phyloP scores from a whole-genome alignment of 2,888 invertebrate species.

The Caenorhabditis macrosperma region DNA sequence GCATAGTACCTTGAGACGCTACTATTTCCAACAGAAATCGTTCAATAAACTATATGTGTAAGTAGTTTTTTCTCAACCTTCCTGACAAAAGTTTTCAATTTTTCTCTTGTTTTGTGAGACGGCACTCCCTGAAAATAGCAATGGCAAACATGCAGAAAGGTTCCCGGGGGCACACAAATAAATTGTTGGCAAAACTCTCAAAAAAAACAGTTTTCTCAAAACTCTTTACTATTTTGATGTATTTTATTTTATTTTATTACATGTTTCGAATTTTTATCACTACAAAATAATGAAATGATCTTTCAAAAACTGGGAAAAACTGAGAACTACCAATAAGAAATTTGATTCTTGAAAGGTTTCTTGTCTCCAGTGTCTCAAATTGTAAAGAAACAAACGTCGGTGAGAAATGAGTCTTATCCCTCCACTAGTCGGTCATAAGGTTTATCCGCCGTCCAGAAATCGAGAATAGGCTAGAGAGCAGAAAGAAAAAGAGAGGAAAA shows the following conservation, averaged over 20 bases:
- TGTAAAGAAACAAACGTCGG: constrained; percentile 3
- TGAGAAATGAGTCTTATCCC: background rate
- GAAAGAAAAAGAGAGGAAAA: constrained; percentile 6
- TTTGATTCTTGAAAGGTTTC: too few species aligned
- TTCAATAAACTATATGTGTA: background rate
- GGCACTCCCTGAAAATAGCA: background rate
- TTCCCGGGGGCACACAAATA: too few species aligned
- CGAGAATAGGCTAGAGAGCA: constrained; percentile 8
- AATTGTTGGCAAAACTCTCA: too few species aligned
- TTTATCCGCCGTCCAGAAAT: constrained; percentile 3
- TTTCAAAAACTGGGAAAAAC: too few species aligned
- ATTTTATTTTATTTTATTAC: too few species aligned
- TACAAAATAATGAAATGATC: too few species aligned
- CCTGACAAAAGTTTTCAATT: background rate
- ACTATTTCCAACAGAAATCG: background rate
- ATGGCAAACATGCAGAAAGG: background rate
- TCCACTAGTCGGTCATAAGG: constrained; percentile 1
- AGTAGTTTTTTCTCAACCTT: background rate
- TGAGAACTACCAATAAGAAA: too few species aligned
- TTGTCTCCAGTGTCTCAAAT: background rate
- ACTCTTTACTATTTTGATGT: too few species aligned
- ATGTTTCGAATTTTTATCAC: too few species aligned
- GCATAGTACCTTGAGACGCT: constrained; percentile 37
- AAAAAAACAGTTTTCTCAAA: too few species aligned
- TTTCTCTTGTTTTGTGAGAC: background rate